A percentile compares a stretch with the other conserved stretches of the same genome.
phyloP scores from a whole-genome alignment of 2,113 vertebrate species.

The Sebastes fasciatus region DNA sequence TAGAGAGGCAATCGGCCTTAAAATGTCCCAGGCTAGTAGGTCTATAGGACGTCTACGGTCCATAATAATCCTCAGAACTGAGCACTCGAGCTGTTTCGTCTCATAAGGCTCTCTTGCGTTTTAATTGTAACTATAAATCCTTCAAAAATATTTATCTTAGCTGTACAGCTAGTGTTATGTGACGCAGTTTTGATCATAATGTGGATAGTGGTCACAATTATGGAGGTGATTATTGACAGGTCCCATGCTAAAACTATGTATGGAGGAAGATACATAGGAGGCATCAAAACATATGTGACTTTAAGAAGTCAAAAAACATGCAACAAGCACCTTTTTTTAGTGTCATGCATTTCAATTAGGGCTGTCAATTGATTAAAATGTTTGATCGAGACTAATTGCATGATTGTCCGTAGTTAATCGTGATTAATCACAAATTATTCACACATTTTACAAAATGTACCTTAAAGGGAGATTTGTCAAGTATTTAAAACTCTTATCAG shows the following conservation, averaged over 20 bases:
- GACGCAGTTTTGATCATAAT: background rate
- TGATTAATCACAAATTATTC: too few species aligned
- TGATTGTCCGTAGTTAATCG: too few species aligned
- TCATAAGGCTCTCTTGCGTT: background rate
- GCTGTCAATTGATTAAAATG: too few species aligned
- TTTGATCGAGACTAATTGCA: too few species aligned
- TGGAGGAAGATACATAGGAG: too few species aligned
- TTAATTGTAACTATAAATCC: conserved; percentile 28
- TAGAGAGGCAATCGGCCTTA: conserved; percentile 23
- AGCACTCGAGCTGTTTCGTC: conserved; percentile 2
- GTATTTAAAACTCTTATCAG: too few species aligned
- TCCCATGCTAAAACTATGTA: background rate
- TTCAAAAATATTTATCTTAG: background rate
- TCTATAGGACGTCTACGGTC: conserved; percentile 26
- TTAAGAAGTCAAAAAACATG: background rate
- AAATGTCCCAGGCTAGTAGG: conserved; percentile 34
- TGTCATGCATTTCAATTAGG: too few species aligned
- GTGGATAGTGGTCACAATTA: background rate
- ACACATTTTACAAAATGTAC: too few species aligned
- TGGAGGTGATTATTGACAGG: conserved; percentile 17
- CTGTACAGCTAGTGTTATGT: background rate
- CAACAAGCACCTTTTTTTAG: too few species aligned
- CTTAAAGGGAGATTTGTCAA: too few species aligned
- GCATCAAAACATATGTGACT: background rate
- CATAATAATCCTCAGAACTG: conserved; percentile 16